Conservation (phyloP, 2,888 invertebrate genomes). For the Morinoia aosen region DNA sequence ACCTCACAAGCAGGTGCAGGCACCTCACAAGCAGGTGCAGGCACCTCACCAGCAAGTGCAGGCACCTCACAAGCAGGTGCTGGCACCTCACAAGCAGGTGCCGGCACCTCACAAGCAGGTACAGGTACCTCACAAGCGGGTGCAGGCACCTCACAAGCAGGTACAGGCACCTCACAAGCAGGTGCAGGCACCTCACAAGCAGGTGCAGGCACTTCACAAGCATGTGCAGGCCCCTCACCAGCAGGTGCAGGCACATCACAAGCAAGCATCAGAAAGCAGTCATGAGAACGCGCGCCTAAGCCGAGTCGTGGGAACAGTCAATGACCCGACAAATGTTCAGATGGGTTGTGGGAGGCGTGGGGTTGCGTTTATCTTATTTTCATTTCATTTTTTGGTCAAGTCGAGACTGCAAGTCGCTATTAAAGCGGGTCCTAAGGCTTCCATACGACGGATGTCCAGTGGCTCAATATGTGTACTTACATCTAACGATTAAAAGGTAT, state of each 20-base stretch:
- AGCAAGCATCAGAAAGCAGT: background rate
- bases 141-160: background rate
- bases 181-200: background rate
- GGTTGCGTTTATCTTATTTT: background rate
- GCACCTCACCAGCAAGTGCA: background rate
- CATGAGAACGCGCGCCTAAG: background rate
- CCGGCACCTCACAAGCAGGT: background rate
- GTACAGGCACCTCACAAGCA: background rate
- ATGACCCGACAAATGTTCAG: conserved; percentile 12
- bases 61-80: background rate
- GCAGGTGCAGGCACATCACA: background rate
- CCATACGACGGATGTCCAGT: background rate
- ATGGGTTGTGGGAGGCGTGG: background rate
- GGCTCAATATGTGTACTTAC: background rate
- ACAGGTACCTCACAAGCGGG: background rate
- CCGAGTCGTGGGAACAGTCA: background rate
- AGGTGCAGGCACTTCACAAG: background rate
- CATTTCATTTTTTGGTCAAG: background rate
- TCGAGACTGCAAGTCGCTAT: background rate
- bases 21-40: background rate
- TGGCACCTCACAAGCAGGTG: background rate
- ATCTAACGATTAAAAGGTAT: too few relatives aligned
- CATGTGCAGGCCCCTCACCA: background rate
- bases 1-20: background rate
- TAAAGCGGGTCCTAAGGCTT: background rate